Base-by-base conservation (phyloP, 2,888 invertebrate genomes). In the Cantharis flavilabris region DNA sequence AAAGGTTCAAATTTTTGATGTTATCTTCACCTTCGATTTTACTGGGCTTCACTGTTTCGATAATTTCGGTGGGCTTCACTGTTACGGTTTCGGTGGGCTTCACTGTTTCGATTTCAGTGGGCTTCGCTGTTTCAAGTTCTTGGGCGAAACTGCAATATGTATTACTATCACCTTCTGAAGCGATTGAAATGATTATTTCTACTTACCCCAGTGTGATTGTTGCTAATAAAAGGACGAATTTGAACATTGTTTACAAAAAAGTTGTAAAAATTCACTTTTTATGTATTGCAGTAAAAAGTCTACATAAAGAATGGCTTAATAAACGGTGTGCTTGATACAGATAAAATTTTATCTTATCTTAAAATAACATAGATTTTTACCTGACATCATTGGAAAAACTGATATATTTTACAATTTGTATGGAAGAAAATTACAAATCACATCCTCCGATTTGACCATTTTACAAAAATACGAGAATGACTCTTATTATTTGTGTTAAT, bases 181-280 rank as follows among this genome's bases (percentile, higher is more conserved):
- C 16, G 18, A n/a, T 20, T 5, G 13, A 23, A 7, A 67, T 23
- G 9, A 23, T 23, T 67, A 23, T 23, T 67, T 20, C 13, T 23
- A 77, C 76, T 73, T 74, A 77, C 76, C 76, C 71, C 16, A 77
- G 20, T 30, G 73, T 62, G 28, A 65, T n/a, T 28, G 71, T 23
- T 3, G 65, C 20, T 49, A 73, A 62, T 33, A 71, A 3, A 74
- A 71, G 30, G 9, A 30, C 23, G 64, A 71, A 28, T 71, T 73
- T 71, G 20, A 73, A 33, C 76, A 77, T 77, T 10, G 33, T 77
- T 67, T 67, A 23, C 65, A 20, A 65, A 65, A 20, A 11, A n/a
- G 4, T 65, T 16, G 5, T n/a, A 20, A 23, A 67, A 67, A 9
- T 49, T 49, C 65, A n/a, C 23, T 67, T 23, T 65, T 23, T 67